A percentile compares a stretch with the other conserved stretches of the same genome.
Evolutionary conservation across 2,888 invertebrate genomes (phyloP).

Genomic region (Cheilosia impressa): DNA sequence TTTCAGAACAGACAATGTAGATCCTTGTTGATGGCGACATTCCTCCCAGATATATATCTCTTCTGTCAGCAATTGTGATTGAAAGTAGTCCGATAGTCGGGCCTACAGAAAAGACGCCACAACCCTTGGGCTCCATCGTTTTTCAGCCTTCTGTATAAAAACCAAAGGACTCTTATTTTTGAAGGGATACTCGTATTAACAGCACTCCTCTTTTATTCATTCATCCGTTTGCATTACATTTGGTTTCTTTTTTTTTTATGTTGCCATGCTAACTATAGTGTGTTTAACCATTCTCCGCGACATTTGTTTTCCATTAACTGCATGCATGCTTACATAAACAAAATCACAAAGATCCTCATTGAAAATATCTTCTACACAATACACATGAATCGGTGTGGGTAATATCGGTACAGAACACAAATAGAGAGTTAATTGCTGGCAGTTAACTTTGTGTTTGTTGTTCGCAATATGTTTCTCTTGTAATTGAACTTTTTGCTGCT

Average conservation of each 20-base stretch:
- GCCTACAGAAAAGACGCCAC: too few species aligned
- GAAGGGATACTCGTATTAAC: too few species aligned
- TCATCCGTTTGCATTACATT: not conserved
- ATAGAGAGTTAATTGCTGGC: constrained; percentile 6
- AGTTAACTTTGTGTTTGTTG: constrained; percentile 36
- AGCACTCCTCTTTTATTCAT: not conserved
- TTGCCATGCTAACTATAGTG: constrained; percentile 43
- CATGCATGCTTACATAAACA: constrained; percentile 32
- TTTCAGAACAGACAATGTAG: too few species aligned
- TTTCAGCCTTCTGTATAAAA: too few species aligned
- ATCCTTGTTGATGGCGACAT: too few species aligned
- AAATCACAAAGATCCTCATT: constrained; percentile 8
- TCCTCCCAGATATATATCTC: too few species aligned
- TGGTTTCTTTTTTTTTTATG: not conserved
- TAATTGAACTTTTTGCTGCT: constrained; percentile 51
- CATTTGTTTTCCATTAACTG: constrained; percentile 7
- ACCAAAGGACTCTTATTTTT: too few species aligned
- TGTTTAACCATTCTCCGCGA: constrained; percentile 8
- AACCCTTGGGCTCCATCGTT: too few species aligned
- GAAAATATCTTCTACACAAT: too few species aligned
- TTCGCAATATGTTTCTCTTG: constrained; percentile 58
- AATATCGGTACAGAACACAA: not conserved
- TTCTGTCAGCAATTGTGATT: too few species aligned
- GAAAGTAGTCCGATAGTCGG: too few species aligned
- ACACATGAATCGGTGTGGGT: constrained; percentile 11